Evolutionary conservation across 2,888 invertebrate species (phyloP), one percentile per base, ranked within the genome.

Genomic region (Muschampia plurimacula): DNA sequence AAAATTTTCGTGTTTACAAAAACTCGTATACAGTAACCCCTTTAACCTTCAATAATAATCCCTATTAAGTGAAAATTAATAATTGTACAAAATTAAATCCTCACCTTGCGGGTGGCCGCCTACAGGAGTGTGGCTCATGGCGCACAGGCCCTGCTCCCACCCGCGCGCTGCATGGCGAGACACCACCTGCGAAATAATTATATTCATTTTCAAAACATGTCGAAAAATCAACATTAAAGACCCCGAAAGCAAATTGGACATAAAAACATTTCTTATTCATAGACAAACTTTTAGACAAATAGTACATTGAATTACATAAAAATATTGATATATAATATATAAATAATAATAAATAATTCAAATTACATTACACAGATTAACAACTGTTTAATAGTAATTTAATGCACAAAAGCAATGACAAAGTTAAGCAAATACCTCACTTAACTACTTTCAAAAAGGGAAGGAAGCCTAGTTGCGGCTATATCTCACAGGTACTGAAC

Each of bases 111-210:
- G 95, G 94, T 94, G 92, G 94, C 94, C 94, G 94, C 94, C 94
- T 88, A 90, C 86, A 90, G 95, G 95, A 91, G 94, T 94, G 89
- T 94, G 94, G 94, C 95, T 95, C 95, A 95, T 95, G 95, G 95
- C 95, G 95, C 94, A 92, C 91, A 93, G 94, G 92, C 94, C 94
- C 92, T 94, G 86, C 93, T 95, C 94, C 94, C 94, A 94, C 94
- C 93, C 92, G 92, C 93, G 92, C 91, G 93, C 94, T 94, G 94
- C 95, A 95, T 95, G 95, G 95, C 95, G 94, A 93, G 94, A 94
- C 89, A 94, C 92, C 92, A 94, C 93, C 95, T 94, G 87, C 52
- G 52, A 7, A 52, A 52, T 52, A 8, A 7, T 13, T 9, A 15
- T 22, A 22, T 49, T 6, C 49, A 52, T 22, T 8, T 52, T 8